Percentiles rank a stretch among this genome's conserved stretches.
Conservation (phyloP, 2,113 vertebrate species). For the Dasypus novemcinctus region DNA sequence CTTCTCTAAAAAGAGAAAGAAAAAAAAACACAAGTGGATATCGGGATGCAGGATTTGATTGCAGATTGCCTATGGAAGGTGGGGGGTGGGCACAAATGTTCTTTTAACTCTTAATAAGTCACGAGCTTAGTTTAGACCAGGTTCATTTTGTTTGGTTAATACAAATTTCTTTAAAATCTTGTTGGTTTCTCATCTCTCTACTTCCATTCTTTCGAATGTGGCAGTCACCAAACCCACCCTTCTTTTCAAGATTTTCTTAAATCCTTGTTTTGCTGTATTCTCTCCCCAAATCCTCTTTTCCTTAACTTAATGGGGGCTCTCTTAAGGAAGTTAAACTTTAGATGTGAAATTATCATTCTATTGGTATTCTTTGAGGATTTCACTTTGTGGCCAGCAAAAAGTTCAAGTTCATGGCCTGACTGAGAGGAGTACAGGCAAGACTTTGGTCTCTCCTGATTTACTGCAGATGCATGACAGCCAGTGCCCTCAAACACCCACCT, state of each 20-base stretch:
- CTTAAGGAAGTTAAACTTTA: background rate
- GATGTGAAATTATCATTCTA: background rate
- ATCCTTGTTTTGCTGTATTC: background rate
- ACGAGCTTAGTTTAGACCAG: background rate
- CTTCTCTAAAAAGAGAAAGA: too few species aligned
- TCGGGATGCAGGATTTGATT: background rate
- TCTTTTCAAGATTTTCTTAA: background rate
- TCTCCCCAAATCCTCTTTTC: background rate
- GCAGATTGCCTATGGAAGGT: background rate
- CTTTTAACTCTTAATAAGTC: background rate
- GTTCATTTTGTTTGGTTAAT: background rate
- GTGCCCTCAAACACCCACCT: too few species aligned
- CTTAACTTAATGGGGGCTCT: background rate
- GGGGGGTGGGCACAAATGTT: background rate
- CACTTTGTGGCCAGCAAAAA: background rate
- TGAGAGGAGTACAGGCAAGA: background rate
- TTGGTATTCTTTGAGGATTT: background rate
- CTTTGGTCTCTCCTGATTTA: background rate
- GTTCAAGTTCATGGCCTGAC: background rate
- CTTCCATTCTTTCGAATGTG: background rate
- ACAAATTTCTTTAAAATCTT: background rate
- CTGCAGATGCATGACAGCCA: background rate
- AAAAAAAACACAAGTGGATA: too few species aligned
- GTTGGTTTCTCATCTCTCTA: background rate
- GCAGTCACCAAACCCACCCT: background rate